phyloP scores from a whole-genome alignment of 2,113 vertebrate species.

The Gavialis gangeticus region DNA sequence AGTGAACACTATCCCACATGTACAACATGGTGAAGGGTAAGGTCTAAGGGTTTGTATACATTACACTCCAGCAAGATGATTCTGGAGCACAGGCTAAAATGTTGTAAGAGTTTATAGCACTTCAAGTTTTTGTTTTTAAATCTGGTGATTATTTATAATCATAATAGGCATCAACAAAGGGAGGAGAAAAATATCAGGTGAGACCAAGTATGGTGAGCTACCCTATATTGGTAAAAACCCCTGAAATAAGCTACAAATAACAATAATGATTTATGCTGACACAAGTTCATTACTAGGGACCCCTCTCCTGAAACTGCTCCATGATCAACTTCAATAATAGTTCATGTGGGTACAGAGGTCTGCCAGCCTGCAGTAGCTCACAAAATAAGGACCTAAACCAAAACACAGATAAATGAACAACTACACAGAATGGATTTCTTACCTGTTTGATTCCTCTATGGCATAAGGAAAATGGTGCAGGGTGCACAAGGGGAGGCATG shows the following conservation, averaged over 20 bases:
- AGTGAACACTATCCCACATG: not conserved
- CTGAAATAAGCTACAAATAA: not conserved
- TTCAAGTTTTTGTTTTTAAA: not conserved
- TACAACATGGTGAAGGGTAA: accelerated
- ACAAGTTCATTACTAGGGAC: not conserved
- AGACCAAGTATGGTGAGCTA: not conserved
- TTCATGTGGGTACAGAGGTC: not conserved
- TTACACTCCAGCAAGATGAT: not conserved
- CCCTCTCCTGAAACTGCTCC: not conserved
- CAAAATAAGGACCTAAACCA: not conserved
- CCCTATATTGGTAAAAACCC: not conserved
- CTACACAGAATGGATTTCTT: not conserved
- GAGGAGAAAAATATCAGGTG: not conserved
- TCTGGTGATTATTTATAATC: not conserved
- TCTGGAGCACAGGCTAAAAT: accelerated
- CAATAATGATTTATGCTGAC: not conserved
- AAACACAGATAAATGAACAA: not conserved
- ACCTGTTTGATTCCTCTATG: not conserved
- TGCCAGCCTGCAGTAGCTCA: not conserved
- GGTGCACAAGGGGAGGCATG: accelerated
- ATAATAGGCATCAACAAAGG: not conserved
- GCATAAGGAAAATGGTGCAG: not conserved
- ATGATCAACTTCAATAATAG: not conserved
- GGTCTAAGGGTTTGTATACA: accelerated
- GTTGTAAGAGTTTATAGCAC: not conserved